A percentile compares a stretch with the other conserved stretches of the same genome.
Evolutionary conservation across 2,888 invertebrate species (phyloP).

Genomic region (Disparrhopalites patrizii): DNA sequence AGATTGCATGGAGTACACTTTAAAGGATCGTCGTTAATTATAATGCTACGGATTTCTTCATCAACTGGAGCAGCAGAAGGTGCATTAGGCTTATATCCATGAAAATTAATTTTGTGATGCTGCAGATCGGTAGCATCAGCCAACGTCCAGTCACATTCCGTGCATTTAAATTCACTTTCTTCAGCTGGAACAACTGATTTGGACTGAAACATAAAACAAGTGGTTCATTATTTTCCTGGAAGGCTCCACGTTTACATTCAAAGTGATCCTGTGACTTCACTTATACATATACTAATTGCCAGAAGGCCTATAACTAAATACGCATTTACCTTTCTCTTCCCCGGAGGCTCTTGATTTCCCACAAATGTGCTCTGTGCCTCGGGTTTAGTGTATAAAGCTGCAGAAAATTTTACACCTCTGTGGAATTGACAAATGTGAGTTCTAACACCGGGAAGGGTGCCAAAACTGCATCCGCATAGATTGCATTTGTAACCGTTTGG

Average conservation of each 20-base stretch:
- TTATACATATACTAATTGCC: too few relatives aligned
- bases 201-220: not conserved
- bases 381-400: not conserved
- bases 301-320: not conserved
- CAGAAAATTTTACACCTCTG: not conserved
- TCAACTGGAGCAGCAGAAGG: not conserved
- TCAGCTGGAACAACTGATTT: not conserved
- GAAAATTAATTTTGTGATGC: constrained; percentile 24
- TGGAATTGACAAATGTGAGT: constrained; percentile 9
- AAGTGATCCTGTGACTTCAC: too few relatives aligned
- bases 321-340: not conserved
- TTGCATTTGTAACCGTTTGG: constrained; percentile 12
- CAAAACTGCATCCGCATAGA: constrained; percentile 1
- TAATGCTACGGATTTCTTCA: not conserved
- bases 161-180: constrained; percentile 23
- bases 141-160: constrained; percentile 25
- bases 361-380: not conserved
- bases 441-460: not conserved
- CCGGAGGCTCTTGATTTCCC: not conserved
- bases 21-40: constrained; percentile 12
- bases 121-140: constrained; percentile 26
- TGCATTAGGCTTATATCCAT: constrained; percentile 22
- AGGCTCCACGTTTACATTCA: too few relatives aligned
- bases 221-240: too few relatives aligned
- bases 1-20: constrained; percentile 18